Evolutionary conservation across 2,888 invertebrate genomes (phyloP).

Genomic region (Lithosia quadra): DNA sequence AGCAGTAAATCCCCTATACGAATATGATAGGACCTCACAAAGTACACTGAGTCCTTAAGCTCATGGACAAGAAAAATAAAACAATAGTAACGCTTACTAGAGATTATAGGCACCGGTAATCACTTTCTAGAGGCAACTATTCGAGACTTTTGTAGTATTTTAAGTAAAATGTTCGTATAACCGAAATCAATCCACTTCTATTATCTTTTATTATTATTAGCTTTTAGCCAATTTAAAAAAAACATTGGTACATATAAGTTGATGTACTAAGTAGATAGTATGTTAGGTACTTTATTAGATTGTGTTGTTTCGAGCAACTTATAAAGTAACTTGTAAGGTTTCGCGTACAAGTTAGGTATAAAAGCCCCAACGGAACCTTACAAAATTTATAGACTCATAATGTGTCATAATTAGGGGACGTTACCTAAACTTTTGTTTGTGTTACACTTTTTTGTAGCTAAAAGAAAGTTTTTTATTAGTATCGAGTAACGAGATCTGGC

Average conservation of each 20-base stretch:
- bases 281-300: slow-evolving; percentile 2
- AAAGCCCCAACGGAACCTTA: not conserved
- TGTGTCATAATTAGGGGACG: slow-evolving; percentile 1
- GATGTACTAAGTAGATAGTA: not conserved
- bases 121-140: too few species aligned
- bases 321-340: not conserved
- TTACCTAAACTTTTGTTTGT: slow-evolving; percentile 1
- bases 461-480: not conserved
- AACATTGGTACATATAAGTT: too few species aligned
- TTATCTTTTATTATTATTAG: not conserved
- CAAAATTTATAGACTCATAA: slow-evolving; percentile 4
- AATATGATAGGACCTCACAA: too few species aligned
- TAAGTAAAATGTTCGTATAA: too few species aligned
- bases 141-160: too few species aligned
- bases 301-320: slow-evolving; percentile 3
- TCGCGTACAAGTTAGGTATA: not conserved
- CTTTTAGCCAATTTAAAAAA: not conserved
- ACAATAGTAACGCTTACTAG: too few species aligned
- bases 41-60: too few species aligned
- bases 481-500: not conserved
- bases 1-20: too few species aligned
- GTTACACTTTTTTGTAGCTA: not conserved
- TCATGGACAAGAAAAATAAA: too few species aligned
- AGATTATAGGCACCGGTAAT: too few species aligned
- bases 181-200: not conserved